Evolutionary conservation across 2,888 invertebrate species (phyloP).

Genomic region (Capitulum mitella): DNA sequence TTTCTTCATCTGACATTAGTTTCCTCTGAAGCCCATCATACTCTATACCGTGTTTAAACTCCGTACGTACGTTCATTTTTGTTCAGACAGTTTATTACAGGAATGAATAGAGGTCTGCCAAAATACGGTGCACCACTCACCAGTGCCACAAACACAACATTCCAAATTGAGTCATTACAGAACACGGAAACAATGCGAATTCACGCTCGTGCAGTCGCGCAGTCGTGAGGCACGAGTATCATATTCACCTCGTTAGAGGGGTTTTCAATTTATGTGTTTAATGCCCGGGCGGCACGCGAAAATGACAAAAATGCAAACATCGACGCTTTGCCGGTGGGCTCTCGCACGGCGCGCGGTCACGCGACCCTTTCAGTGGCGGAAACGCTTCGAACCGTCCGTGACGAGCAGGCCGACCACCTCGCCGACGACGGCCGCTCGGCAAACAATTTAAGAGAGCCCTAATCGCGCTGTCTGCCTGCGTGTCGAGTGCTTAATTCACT

Average conservation of each 20-base stretch:
- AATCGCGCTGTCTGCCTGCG: background rate
- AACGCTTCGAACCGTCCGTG: background rate
- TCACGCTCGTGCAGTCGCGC: too few species aligned
- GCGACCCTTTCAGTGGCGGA: slow-evolving; percentile 10
- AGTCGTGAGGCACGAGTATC: background rate
- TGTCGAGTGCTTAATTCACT: slow-evolving; percentile 19
- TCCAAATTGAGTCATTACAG: too few species aligned
- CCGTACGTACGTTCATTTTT: too few species aligned
- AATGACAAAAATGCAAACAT: slow-evolving; percentile 21
- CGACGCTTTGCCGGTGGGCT: background rate
- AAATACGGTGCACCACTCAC: too few species aligned
- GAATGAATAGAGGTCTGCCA: too few species aligned
- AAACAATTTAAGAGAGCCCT: background rate
- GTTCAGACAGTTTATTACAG: too few species aligned
- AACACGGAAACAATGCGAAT: too few species aligned
- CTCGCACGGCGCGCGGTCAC: background rate
- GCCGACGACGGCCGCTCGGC: background rate
- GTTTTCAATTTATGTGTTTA: background rate
- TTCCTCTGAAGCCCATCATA: too few species aligned
- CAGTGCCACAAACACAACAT: too few species aligned
- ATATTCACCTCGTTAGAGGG: background rate
- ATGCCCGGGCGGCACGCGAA: background rate
- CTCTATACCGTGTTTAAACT: too few species aligned
- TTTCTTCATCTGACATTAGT: background rate
- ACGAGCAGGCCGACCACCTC: background rate